Conservation (phyloP, 1,140 invertebrate species). For the Ooceraea biroi region DNA sequence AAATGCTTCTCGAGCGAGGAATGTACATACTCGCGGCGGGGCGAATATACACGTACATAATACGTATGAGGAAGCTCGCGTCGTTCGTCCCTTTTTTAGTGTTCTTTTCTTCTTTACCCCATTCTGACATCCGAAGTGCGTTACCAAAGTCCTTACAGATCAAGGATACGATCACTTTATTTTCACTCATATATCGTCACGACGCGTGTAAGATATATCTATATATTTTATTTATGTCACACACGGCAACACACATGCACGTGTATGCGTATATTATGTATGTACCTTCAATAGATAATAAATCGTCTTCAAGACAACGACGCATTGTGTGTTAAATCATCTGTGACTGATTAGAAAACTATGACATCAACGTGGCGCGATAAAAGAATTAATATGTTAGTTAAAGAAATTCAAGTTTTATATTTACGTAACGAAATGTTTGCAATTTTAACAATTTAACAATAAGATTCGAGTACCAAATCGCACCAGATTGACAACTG, state of each 20-base stretch:
- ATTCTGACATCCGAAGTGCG: constrained; percentile 50
- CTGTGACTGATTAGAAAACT: not conserved
- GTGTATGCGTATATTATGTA: constrained; percentile 45
- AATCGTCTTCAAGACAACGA: constrained; percentile 45
- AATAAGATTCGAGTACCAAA: not conserved
- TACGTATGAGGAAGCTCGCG: not conserved
- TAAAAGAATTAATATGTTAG: not conserved
- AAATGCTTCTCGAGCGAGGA: constrained; percentile 14
- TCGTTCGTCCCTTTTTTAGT: not conserved
- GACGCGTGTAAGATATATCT: constrained; percentile 64
- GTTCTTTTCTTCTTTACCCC: constrained; percentile 21
- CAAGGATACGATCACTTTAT: constrained; percentile 58
- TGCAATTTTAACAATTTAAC: not conserved
- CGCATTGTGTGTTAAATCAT: not conserved
- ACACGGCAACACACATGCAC: constrained; percentile 13
- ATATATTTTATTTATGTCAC: constrained; percentile 69
- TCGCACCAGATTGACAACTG: not conserved
- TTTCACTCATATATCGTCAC: constrained; percentile 53
- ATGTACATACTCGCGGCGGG: constrained; percentile 18
- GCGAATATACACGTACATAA: no score
- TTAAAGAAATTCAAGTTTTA: not conserved
- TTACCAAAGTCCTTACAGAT: constrained; percentile 68
- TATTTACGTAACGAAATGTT: not conserved
- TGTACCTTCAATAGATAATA: constrained; percentile 64
- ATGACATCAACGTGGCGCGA: no score